Base-by-base conservation (phyloP, 2,888 invertebrate genomes). In the Salticus scenicus region DNA sequence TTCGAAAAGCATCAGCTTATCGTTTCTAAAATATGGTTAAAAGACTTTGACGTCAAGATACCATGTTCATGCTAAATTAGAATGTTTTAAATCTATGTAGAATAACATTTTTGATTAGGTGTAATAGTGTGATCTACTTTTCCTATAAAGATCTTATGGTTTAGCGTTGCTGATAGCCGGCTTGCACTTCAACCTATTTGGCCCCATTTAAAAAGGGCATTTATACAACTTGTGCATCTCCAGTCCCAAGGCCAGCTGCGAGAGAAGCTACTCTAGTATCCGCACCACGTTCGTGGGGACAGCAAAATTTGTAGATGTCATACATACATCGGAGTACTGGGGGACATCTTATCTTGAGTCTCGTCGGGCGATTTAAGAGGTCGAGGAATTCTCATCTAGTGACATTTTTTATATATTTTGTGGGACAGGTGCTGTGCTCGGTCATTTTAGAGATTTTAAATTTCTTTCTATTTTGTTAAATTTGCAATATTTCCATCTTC, bases 221-320 rank as follows among this genome's bases (percentile, higher is more conserved):
- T 83, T 73, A 73, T 77, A 72, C 67, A 42, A 51, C 57, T 37
- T 37, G 30, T 37, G 73, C 51, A 28, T 57, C 47, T 73, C 66
- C 66, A 31, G 76, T 51, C 28, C 70, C 71, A 77, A 83, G 83
- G 83, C 83, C 83, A 77, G 83, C 77, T 84, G 83, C 83, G 66
- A 31, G 10, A 8, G 73, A 20, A 33, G n/a, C n/a, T n/a, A 57
- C 42, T 73, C 41, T 42, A 31, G 73, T 63, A 84, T 76, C 66
- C 83, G 72, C 51, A 70, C 57, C 83, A 84, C 83, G 83, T 84
- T 41, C 73, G 20, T 72, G 24, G 47, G 33, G 20, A 17, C 7
- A 2, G 24, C 42, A 51, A 84, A 84, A 84, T 84, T 84, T 84
- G 83, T 84, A 73, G 77, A 51, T 42, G 77, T 69, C 66, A 72